Conservation (phyloP, 2,113 vertebrate species). For the Halcyon senegalensis region DNA sequence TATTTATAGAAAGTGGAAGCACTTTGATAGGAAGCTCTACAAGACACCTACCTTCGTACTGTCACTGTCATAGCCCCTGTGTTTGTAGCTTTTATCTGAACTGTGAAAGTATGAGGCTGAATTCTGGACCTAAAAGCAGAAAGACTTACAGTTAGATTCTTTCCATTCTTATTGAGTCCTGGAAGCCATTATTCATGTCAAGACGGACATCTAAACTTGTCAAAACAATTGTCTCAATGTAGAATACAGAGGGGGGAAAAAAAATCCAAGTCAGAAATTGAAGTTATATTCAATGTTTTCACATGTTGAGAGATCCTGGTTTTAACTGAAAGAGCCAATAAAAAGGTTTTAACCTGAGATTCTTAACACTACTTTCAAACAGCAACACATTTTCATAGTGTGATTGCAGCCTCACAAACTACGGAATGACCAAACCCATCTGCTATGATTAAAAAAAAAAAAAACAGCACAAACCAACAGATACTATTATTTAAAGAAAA, state of each 20-base stretch:
- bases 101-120: background rate
- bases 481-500: background rate
- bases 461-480: background rate
- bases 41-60: background rate
- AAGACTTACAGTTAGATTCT: background rate
- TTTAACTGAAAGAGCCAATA: background rate
- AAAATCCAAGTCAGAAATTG: background rate
- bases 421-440: background rate
- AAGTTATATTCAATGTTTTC: background rate
- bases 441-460: background rate
- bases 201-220: background rate
- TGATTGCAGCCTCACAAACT: background rate
- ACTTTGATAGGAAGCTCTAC: background rate
- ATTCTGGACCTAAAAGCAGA: background rate
- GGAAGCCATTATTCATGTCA: background rate
- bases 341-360: background rate
- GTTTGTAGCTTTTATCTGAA: background rate
- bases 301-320: background rate
- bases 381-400: background rate
- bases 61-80: background rate
- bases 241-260: fast-evolving
- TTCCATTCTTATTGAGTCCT: background rate
- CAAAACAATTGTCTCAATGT: background rate
- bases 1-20: constrained; percentile 22
- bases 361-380: fast-evolving